phyloP scores from a whole-genome alignment of 2,797 vertebrate species.

The Acropternis orthonyx region DNA sequence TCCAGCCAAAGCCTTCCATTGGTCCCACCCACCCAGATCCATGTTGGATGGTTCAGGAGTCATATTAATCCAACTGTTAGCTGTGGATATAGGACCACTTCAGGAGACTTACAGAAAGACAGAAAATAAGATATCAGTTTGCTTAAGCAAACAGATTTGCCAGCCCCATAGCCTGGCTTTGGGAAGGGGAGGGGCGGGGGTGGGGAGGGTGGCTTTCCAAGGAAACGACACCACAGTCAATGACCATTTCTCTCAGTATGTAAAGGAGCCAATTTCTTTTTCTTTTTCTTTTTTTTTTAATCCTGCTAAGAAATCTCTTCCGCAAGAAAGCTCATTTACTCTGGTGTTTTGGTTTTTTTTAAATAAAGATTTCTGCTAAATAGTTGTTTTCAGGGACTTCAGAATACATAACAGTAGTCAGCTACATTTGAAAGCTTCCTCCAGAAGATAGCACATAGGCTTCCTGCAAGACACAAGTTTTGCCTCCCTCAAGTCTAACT shows the following conservation, averaged over 20 bases:
- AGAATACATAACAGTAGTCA: background rate
- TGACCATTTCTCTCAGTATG: background rate
- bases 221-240: background rate
- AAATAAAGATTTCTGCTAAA: background rate
- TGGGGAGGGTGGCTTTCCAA: background rate
- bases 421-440: background rate
- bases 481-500: background rate
- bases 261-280: background rate
- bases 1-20: background rate
- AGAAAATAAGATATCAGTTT: background rate
- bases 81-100: background rate
- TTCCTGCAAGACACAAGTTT: background rate
- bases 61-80: background rate
- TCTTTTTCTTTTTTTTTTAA: accelerated
- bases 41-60: background rate
- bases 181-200: no score
- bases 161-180: background rate
- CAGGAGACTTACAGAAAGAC: background rate
- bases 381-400: background rate
- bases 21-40: background rate
- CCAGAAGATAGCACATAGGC: background rate
- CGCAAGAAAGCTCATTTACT: background rate
- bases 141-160: background rate
- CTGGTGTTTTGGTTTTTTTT: background rate
- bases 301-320: background rate